These are phyloP conservation scores for Abrostola triplasia DNA, from an alignment of 2,888 invertebrate species.

Conservation along the genomic window DNA sequence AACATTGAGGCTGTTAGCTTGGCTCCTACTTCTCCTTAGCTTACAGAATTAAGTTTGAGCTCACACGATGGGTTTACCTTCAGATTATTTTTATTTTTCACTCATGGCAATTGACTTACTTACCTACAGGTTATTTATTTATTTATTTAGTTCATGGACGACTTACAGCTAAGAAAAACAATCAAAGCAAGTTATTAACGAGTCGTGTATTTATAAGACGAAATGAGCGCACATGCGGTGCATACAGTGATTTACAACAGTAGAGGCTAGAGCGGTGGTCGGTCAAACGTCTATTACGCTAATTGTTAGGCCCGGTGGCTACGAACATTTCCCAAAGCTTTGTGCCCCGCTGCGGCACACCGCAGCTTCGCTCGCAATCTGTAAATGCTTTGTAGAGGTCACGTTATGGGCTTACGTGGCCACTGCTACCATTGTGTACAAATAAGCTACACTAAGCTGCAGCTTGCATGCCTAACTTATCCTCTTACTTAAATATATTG, in stretches of 20 bases:
- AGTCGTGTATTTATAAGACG: slow-evolving; percentile 2
- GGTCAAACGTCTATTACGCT: slow-evolving; percentile 73
- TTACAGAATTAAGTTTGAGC: slow-evolving; percentile 24
- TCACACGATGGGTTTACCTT: background rate
- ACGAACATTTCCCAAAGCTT: slow-evolving; percentile 69
- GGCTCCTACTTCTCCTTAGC: slow-evolving; percentile 42
- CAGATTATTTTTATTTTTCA: too few relatives aligned
- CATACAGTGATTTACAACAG: slow-evolving; percentile 54
- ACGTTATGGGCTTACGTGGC: slow-evolving; percentile 68
- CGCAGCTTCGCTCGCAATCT: slow-evolving; percentile 73
- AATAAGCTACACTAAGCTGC: slow-evolving; percentile 54
- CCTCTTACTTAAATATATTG: slow-evolving; percentile 15
- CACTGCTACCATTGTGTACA: slow-evolving; percentile 57
- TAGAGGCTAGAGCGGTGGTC: slow-evolving; percentile 48
- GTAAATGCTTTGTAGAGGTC: slow-evolving; percentile 73
- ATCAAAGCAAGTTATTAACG: background rate
- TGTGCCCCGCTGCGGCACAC: slow-evolving; percentile 66
- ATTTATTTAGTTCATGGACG: too few relatives aligned
- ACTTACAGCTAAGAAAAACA: too few relatives aligned
- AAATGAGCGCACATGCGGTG: slow-evolving; percentile 34
- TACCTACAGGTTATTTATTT: too few relatives aligned
- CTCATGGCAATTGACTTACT: too few relatives aligned
- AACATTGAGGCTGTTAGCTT: slow-evolving; percentile 49
- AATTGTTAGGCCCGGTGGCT: slow-evolving; percentile 68
- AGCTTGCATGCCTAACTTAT: slow-evolving; percentile 41